These are phyloP conservation scores for Campoplex nolae DNA, from an alignment of 2,888 invertebrate genomes.

Conservation along the genomic window DNA sequence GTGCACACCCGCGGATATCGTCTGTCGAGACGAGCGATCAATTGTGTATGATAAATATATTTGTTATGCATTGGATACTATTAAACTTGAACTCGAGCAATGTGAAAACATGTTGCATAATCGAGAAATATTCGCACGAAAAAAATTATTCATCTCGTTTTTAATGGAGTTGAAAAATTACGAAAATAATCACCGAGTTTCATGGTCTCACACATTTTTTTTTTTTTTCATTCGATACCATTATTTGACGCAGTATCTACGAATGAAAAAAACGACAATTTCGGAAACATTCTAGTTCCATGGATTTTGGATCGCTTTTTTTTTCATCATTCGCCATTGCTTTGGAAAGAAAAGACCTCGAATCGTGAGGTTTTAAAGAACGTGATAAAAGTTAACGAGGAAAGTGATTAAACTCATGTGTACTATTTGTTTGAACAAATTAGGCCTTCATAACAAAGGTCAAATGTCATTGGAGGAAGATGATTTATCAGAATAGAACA, in stretches of 20 bases:
- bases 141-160: neutral
- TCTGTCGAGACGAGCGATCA: neutral
- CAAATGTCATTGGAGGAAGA: slow-evolving; percentile 12
- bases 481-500: slow-evolving; percentile 12
- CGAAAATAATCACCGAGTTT: neutral
- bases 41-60: neutral
- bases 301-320: neutral
- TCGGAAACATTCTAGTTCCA: neutral
- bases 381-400: neutral
- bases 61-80: neutral
- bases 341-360: too few relatives aligned
- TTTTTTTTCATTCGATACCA: neutral
- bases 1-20: neutral
- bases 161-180: neutral
- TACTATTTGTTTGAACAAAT: neutral
- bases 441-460: neutral
- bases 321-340: neutral
- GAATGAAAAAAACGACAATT: neutral
- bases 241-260: neutral
- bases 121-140: neutral
- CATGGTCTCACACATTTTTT: neutral
- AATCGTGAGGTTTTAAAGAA: neutral
- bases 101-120: neutral
- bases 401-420: neutral
- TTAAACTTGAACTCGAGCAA: slow-evolving; percentile 29